phyloP scores from a whole-genome alignment of 2,797 vertebrate species.

The Tarsius wallacei region DNA sequence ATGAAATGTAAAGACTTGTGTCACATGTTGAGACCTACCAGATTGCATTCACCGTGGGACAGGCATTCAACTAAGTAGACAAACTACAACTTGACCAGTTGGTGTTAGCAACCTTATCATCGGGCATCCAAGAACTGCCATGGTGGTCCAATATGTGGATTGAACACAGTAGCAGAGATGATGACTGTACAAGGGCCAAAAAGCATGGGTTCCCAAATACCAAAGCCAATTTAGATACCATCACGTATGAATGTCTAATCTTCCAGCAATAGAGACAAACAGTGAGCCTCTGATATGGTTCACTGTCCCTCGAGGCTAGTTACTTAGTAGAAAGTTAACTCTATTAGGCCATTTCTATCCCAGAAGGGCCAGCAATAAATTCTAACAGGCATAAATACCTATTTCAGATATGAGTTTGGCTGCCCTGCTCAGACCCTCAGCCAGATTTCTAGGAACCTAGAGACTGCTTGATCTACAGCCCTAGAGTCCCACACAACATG shows the following conservation, averaged over 20 bases:
- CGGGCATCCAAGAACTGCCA: background rate
- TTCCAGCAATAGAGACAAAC: background rate
- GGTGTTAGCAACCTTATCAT: background rate
- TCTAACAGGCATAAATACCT: background rate
- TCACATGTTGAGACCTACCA: accelerated
- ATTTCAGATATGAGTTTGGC: background rate
- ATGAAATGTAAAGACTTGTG: too few species aligned
- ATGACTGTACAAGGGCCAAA: background rate
- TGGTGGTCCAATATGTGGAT: background rate
- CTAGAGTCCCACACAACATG: background rate
- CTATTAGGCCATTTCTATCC: background rate
- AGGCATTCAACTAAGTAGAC: background rate
- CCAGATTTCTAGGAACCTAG: background rate
- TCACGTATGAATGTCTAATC: background rate
- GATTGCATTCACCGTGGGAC: background rate
- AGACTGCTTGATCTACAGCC: background rate
- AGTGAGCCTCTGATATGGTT: background rate
- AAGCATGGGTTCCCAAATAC: background rate
- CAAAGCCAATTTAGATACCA: background rate
- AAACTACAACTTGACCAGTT: background rate
- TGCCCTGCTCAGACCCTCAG: background rate
- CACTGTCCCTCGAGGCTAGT: too few species aligned
- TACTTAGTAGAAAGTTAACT: background rate
- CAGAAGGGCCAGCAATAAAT: background rate
- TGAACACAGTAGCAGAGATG: background rate